Percentiles rank a stretch among this genome's conserved stretches.
phyloP scores from a whole-genome alignment of 1,140 invertebrate species.

The Drosophila chauvacae region DNA sequence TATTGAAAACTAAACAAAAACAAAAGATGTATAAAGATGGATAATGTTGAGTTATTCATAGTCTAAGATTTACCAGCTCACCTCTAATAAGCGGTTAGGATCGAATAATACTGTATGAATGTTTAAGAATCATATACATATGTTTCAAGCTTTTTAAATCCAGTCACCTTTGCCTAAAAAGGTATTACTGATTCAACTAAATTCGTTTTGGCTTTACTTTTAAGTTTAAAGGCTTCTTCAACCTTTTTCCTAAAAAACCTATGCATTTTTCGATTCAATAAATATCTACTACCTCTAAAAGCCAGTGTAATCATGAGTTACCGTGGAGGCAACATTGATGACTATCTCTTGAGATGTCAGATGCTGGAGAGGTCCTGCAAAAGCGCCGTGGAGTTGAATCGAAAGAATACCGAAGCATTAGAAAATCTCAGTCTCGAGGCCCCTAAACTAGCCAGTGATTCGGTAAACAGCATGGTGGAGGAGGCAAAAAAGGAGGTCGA shows the following conservation, averaged over 20 bases:
- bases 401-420: background rate
- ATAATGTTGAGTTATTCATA: no score
- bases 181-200: background rate
- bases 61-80: no score
- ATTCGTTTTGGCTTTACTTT: conserved; percentile 3
- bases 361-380: background rate
- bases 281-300: background rate
- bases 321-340: background rate
- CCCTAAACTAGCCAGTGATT: background rate
- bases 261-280: conserved; percentile 3
- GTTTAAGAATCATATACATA: no score
- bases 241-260: background rate
- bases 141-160: background rate
- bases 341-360: background rate
- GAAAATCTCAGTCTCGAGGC: no score
- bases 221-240: background rate
- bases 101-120: no score
- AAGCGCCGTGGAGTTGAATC: background rate
- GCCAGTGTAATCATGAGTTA: background rate
- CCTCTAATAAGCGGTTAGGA: no score
- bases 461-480: conserved; percentile 85
- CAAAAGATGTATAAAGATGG: no score
- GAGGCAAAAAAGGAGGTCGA: conserved; percentile 87
- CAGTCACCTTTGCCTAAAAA: background rate
- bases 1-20: no score